Conservation (phyloP, 2,888 invertebrate species). For the Odontothrips loti region DNA sequence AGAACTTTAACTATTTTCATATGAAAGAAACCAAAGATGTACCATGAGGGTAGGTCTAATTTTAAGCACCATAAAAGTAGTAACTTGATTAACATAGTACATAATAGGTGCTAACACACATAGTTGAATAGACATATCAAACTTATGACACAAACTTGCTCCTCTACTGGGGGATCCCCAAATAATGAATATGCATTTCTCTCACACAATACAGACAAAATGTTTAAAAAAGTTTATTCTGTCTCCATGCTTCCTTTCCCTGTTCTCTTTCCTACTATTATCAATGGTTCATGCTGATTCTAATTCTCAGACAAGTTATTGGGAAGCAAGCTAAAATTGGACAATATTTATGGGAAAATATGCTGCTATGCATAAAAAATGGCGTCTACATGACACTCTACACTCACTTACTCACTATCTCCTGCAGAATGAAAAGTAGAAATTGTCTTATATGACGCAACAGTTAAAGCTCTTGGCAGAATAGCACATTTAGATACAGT, state of each 20-base stretch:
- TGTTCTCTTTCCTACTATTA: not conserved
- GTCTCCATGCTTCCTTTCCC: not conserved
- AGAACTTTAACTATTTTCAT: not conserved
- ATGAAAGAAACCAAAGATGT: not conserved
- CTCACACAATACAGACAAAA: not conserved
- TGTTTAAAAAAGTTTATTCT: not conserved
- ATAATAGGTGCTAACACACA: conserved; percentile 14
- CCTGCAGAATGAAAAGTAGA: too few species aligned
- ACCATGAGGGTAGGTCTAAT: not conserved
- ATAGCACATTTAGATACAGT: too few species aligned
- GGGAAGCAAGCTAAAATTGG: too few species aligned
- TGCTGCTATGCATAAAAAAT: too few species aligned
- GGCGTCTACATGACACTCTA: too few species aligned
- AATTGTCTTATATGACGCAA: too few species aligned
- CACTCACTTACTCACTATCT: too few species aligned
- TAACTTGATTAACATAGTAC: not conserved
- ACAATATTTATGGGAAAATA: too few species aligned
- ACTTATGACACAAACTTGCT: not conserved
- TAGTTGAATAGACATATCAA: not conserved
- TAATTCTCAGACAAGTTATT: too few species aligned
- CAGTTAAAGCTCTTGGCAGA: too few species aligned
- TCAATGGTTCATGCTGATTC: too few species aligned
- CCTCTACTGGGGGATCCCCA: too few species aligned
- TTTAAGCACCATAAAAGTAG: conserved; percentile 11
- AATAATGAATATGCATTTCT: not conserved